Conservation (phyloP, 2,113 vertebrate genomes). For the Psettodes erumei region DNA sequence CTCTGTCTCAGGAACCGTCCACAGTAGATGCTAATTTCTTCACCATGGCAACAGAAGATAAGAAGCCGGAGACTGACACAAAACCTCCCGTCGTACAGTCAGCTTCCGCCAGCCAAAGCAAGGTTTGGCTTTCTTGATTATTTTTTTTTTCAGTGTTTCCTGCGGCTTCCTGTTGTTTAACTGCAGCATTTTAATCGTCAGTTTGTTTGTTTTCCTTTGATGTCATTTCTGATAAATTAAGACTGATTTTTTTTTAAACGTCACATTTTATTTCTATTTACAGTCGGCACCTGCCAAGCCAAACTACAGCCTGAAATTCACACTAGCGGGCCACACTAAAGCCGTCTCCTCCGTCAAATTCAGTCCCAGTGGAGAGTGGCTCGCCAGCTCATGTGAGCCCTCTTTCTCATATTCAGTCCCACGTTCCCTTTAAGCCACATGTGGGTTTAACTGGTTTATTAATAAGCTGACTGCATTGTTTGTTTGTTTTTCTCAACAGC, state of each 20-base stretch:
- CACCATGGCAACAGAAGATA: slow-evolving; percentile 98
- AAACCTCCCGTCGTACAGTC: slow-evolving; percentile 94
- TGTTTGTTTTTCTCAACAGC: slow-evolving; percentile 83
- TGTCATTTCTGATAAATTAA: neutral
- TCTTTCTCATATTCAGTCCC: neutral
- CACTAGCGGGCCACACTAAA: slow-evolving; percentile 96
- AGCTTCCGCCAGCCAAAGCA: slow-evolving; percentile 94
- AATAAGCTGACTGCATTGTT: neutral
- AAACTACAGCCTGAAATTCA: slow-evolving; percentile 98
- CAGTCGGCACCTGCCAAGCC: slow-evolving; percentile 96
- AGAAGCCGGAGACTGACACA: slow-evolving; percentile 96
- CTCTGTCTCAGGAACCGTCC: slow-evolving; percentile 41
- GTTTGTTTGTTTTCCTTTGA: neutral
- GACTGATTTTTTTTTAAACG: neutral
- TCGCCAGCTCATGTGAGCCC: slow-evolving; percentile 97
- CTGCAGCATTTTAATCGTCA: too few species aligned
- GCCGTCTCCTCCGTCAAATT: slow-evolving; percentile 98
- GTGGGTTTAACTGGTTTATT: neutral
- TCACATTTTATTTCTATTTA: neutral
- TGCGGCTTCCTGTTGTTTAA: neutral
- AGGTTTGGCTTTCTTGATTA: slow-evolving; percentile 80
- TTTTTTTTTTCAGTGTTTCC: neutral
- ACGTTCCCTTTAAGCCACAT: too few species aligned
- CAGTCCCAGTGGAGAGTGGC: slow-evolving; percentile 98
- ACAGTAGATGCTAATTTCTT: slow-evolving; percentile 57